phyloP scores from a whole-genome alignment of 2,113 vertebrate genomes.

The Mirounga angustirostris region DNA sequence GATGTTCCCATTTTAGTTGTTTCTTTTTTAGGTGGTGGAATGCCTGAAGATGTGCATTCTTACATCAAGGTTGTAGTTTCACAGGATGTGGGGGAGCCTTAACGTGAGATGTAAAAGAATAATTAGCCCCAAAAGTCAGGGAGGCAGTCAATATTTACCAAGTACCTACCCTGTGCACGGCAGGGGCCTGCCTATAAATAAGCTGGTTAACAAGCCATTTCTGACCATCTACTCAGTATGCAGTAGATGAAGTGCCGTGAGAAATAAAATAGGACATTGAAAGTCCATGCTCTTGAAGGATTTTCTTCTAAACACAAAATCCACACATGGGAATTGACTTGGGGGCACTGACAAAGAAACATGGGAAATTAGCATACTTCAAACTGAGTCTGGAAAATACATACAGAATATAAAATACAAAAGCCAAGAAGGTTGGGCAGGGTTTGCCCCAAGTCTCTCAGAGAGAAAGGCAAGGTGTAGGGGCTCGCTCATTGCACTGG shows the following conservation, averaged over 20 bases:
- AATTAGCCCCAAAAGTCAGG: not conserved
- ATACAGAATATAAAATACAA: not conserved
- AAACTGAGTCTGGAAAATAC: slow-evolving; percentile 1
- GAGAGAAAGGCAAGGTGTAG: not conserved
- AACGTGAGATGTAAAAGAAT: not conserved
- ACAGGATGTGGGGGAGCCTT: not conserved
- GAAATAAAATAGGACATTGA: not conserved
- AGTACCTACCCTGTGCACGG: not conserved
- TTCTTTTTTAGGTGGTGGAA: not conserved
- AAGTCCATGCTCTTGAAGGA: not conserved
- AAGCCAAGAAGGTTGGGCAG: too few species aligned
- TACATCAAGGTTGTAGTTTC: not conserved
- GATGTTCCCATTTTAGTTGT: not conserved
- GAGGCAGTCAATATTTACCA: not conserved
- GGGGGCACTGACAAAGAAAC: not conserved
- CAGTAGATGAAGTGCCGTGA: not conserved
- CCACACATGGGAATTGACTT: not conserved
- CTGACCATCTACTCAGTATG: not conserved
- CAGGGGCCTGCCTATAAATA: not conserved
- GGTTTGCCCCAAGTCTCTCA: not conserved
- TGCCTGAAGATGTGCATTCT: not conserved
- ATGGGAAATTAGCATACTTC: not conserved
- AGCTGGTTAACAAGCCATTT: slow-evolving; percentile 3
- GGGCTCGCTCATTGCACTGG: not conserved
- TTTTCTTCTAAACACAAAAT: slow-evolving; percentile 36